Percentiles rank a stretch among this genome's conserved stretches.
Evolutionary conservation across 2,888 invertebrate genomes (phyloP).

Genomic region (Ferdinandea cuprea): DNA sequence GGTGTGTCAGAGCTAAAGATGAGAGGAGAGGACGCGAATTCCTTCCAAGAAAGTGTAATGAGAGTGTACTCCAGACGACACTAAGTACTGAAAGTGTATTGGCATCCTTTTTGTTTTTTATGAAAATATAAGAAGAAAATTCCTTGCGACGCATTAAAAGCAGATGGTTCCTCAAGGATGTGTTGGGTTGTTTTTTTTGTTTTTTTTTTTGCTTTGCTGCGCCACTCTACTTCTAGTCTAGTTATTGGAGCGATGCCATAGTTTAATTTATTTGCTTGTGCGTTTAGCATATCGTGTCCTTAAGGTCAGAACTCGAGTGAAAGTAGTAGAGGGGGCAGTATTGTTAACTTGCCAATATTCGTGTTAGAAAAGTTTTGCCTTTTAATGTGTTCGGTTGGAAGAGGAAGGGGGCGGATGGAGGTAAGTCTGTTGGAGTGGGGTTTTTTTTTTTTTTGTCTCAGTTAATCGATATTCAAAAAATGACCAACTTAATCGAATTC

Average conservation of each 20-base stretch:
- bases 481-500: constrained; percentile 66
- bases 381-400: not conserved
- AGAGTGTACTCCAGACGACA: constrained; percentile 63
- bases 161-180: constrained; percentile 58
- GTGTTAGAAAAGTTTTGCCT: constrained; percentile 57
- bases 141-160: constrained; percentile 62
- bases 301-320: constrained; percentile 35
- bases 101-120: constrained; percentile 65
- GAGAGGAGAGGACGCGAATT: too few relatives aligned
- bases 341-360: constrained; percentile 67
- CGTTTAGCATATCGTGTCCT: constrained; percentile 55
- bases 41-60: constrained; percentile 54
- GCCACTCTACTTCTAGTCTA: constrained; percentile 19
- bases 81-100: constrained; percentile 68
- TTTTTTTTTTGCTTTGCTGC: constrained; percentile 14
- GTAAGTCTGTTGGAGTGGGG: too few relatives aligned
- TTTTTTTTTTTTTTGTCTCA: not conserved
- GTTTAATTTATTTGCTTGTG: constrained; percentile 68
- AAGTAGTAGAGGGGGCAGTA: constrained; percentile 10
- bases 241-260: constrained; percentile 61
- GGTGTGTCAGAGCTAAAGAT: constrained; percentile 42
- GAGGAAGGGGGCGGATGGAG: not conserved
- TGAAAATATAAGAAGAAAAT: not conserved
- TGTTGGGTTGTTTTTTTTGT: not conserved
- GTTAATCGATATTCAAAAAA: constrained; percentile 63